Percentiles rank a stretch among this genome's conserved stretches.
These are phyloP conservation scores for Helicoverpa zea DNA, from an alignment of 1,140 invertebrate species.

Conservation along the genomic window DNA sequence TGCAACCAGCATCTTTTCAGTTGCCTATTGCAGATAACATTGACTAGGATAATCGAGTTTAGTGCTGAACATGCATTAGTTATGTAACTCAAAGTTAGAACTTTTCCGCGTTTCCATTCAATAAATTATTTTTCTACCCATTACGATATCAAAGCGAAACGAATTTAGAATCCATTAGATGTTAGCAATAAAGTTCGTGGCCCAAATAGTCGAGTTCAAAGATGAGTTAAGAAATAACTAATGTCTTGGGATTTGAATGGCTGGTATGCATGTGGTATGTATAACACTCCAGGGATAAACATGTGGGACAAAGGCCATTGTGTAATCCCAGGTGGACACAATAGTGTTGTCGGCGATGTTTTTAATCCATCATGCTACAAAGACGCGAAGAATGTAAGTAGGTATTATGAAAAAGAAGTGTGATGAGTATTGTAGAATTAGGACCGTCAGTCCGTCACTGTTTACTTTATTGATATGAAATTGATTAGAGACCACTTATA, in stretches of 20 bases:
- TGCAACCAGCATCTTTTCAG: too few relatives aligned
- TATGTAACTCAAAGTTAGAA: too few relatives aligned
- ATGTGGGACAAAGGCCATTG: conserved; percentile 49
- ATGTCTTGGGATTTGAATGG: conserved; percentile 21
- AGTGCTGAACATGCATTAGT: too few relatives aligned
- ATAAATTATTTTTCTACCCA: too few relatives aligned
- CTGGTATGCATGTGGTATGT: neutral
- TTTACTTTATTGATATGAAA: conserved; percentile 42
- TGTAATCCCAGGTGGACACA: conserved; percentile 30
- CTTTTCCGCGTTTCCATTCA: too few relatives aligned
- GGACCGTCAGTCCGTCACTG: too few relatives aligned
- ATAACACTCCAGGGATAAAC: conserved; percentile 40
- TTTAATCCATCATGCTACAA: neutral
- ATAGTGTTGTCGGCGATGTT: conserved; percentile 3
- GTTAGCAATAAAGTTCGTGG: neutral
- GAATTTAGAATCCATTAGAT: neutral
- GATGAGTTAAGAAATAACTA: conserved; percentile 33
- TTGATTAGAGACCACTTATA: conserved; percentile 6
- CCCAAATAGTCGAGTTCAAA: conserved; percentile 12
- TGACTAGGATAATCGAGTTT: too few relatives aligned
- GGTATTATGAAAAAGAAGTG: neutral
- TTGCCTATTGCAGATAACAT: too few relatives aligned
- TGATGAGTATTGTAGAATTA: conserved; percentile 12
- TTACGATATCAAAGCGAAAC: too few relatives aligned
- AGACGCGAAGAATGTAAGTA: neutral